Evolutionary conservation across 1,140 invertebrate species (phyloP), one percentile per base, ranked within the genome.

Genomic region (Procambarus virginalis): DNA sequence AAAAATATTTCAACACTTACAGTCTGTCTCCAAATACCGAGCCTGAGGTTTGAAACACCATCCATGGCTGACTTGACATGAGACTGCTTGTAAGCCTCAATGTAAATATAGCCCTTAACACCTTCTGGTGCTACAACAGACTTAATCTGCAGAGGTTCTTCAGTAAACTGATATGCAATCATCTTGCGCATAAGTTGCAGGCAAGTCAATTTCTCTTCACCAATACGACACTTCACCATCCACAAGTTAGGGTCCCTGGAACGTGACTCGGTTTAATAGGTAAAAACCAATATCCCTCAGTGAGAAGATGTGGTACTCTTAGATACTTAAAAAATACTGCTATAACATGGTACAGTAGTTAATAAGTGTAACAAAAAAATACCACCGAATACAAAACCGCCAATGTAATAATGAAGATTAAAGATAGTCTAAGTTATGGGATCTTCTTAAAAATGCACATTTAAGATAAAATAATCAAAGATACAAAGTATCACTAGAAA

Each of bases 101-200:
- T 96, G 93, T 99, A 99, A 92, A 99, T n/a, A n/a, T 99, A 99
- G n/a, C 98, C 98, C 94, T 99, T 99, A 0, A 99, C 97, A 55
- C 98, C 97, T 94, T 99, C 98, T 12, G 99, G 99, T 20, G 97
- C 97, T 20, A 99, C 96, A 49, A 99, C 97, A 3, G 98, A 98
- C 94, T 99, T 99, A 78, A 99, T 99, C 94, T 99, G 97, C 46
- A 99, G 95, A 10, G 98, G 98, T 94, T 98, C 97, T 91, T 96
- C 95, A 79, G 96, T 96, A 93, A 95, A 96, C 93, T 98, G 96
- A 93, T 97, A 99, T 0, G 98, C 97, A 86, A 99, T 96, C 93
- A 97, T 99, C 94, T 99, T 99, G 86, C 98, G 95, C 98, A 99
- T 99, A 3, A 99, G 94, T 20, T 98, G 95, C 1, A 99, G 94